Base-by-base conservation (phyloP, 2,797 vertebrate genomes). In the Gymnothorax javanicus region DNA sequence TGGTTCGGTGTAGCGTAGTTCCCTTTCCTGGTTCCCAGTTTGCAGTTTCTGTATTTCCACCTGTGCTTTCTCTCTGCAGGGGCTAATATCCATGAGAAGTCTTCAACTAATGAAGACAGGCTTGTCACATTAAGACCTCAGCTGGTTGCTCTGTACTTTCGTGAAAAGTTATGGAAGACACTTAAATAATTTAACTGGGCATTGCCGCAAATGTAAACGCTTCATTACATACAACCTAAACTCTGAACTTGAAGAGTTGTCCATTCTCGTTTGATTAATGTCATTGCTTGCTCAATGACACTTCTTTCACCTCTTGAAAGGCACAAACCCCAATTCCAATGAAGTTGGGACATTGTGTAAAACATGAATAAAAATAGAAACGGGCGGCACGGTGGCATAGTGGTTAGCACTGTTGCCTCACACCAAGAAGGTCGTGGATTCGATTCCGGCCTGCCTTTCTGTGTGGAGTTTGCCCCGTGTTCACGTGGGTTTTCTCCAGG, bases 181-280 rank as follows among this genome's bases (percentile, higher is more conserved):
- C 64, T 67, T 67, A 23, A 67, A 17, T 67, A 67, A n/a, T 0
- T 67, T 67, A 67, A 67, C 23, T 67, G 64, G 23, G 64, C 23
- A n/a, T 67, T 67, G 64, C 23, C 20, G 64, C 13, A 67, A n/a
- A 67, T 67, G 23, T 20, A 25, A 25, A 67, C 7, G 6, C 64
- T n/a, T 20, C 13, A 64, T n/a, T 67, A 7, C 23, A 25, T n/a
- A 67, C 3, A 64, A 25, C 64, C 7, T n/a, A 52, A 54, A 82
- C 75, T 88, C 87, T 88, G 54, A 88, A 86, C 25, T 88, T 77
- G 27, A 82, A 91, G 33, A 43, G 88, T 89, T 90, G 58, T 59
- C 58, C 4, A 62, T 20, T 64, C 17, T 64, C 17, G 23, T 64
- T 13, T 3, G 60, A n/a, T n/a, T 67, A n/a, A n/a, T n/a, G 6